Evolutionary conservation across 2,888 invertebrate genomes (phyloP).

Genomic region (Odontocerum albicorne): DNA sequence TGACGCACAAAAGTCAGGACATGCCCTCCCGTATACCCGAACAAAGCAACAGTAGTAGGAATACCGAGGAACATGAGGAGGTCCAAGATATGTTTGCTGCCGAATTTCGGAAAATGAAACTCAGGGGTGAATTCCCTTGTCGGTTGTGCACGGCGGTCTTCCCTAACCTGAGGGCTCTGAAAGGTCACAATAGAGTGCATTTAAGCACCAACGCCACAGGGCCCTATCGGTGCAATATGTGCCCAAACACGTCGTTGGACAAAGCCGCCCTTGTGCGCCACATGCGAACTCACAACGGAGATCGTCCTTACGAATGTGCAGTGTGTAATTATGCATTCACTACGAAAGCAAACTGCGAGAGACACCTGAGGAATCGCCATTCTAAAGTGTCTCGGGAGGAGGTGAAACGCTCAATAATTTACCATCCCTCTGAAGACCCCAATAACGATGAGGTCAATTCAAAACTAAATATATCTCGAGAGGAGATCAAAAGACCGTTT

Average conservation of each 20-base stretch:
- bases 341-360: slow-evolving; percentile 95
- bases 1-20: slow-evolving; percentile 54
- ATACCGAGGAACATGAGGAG: slow-evolving; percentile 66
- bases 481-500: slow-evolving; percentile 59
- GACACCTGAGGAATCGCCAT: slow-evolving; percentile 90
- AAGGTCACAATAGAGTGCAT: slow-evolving; percentile 88
- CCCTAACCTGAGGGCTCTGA: slow-evolving; percentile 85
- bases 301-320: slow-evolving; percentile 91
- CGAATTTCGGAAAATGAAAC: slow-evolving; percentile 86
- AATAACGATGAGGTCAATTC: slow-evolving; percentile 71
- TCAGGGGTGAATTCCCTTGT: slow-evolving; percentile 88
- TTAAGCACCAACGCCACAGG: slow-evolving; percentile 74
- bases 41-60: slow-evolving; percentile 50
- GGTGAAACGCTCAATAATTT: slow-evolving; percentile 84
- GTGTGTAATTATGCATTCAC: slow-evolving; percentile 97
- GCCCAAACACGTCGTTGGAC: slow-evolving; percentile 85
- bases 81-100: slow-evolving; percentile 82
- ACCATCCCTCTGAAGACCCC: slow-evolving; percentile 84
- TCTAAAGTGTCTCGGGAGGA: slow-evolving; percentile 84
- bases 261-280: slow-evolving; percentile 91
- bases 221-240: slow-evolving; percentile 92
- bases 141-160: slow-evolving; percentile 85
- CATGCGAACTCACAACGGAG: slow-evolving; percentile 93
- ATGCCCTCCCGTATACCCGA: slow-evolving; percentile 52
- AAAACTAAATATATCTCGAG: slow-evolving; percentile 53